Percentiles rank a stretch among this genome's conserved stretches.
These are phyloP conservation scores for Platerodrilus igneus DNA, from an alignment of 2,888 invertebrate species.

Conservation along the genomic window DNA sequence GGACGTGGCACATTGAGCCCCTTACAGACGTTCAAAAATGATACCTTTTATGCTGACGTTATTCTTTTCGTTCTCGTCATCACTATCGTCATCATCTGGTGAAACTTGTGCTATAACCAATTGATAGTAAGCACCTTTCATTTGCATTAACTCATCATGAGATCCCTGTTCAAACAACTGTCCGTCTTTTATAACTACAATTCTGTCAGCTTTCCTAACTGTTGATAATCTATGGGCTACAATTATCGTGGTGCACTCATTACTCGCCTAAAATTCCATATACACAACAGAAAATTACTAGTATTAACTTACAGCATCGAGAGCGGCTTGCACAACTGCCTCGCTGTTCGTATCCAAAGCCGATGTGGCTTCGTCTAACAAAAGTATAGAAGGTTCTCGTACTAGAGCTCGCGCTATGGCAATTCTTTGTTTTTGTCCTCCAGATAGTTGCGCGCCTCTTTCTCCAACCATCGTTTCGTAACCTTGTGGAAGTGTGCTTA, in stretches of 20 bases:
- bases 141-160: constrained; percentile 64
- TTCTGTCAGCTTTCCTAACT: constrained; percentile 67
- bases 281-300: constrained; percentile 18
- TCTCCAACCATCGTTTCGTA: constrained; percentile 83
- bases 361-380: constrained; percentile 85
- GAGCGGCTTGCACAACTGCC: constrained; percentile 75
- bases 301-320: constrained; percentile 57
- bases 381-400: constrained; percentile 70
- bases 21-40: too few relatives aligned
- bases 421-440: constrained; percentile 86
- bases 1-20: too few relatives aligned
- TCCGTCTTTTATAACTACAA: constrained; percentile 68
- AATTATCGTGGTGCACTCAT: constrained; percentile 73
- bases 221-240: constrained; percentile 75
- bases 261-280: constrained; percentile 53
- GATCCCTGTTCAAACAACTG: constrained; percentile 65
- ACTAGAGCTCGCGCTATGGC: constrained; percentile 86
- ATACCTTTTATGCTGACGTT: too few relatives aligned
- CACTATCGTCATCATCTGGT: constrained; percentile 12
- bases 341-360: constrained; percentile 85
- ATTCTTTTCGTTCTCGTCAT: too few relatives aligned
- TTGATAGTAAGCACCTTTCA: constrained; percentile 64
- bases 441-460: constrained; percentile 74
- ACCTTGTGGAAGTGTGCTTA: constrained; percentile 68
- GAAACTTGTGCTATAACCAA: constrained; percentile 61